Base-by-base conservation (phyloP, 2,888 invertebrate species). In the Phaonia tiefii region DNA sequence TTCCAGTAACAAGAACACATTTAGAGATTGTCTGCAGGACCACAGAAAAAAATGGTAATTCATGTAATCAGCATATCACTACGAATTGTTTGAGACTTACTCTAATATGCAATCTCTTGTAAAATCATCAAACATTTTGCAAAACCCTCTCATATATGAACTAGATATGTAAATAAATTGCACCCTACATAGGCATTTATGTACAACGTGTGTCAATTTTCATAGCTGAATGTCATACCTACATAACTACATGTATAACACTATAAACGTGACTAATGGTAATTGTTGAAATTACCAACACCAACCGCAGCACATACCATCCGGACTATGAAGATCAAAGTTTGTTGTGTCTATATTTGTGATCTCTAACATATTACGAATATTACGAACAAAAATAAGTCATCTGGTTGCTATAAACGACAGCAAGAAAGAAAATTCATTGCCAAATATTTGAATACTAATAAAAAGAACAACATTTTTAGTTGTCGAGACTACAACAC, bases 191-290 rank as follows among this genome's bases (percentile, higher is more conserved):
- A n/a, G n/a, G n/a, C n/a, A n/a, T n/a, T n/a, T n/a, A n/a, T n/a
- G n/a, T n/a, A n/a, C n/a, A n/a, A n/a, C n/a, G n/a, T n/a, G n/a
- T n/a, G n/a, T n/a, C n/a, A n/a, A n/a, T 31, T 31, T 31, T 5
- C 31, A 31, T 31, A 31, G 31, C n/a, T n/a, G n/a, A n/a, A n/a
- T n/a, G n/a, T n/a, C n/a, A n/a, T n/a, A 31, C 31, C 31, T 31
- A 31, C 31, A 31, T 31, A 31, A 3, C 31, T 31, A 31, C 31
- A 31, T 31, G 8, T 31, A 31, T 31, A 3, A 31, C 51, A 5
- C 4, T 7, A 42, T n/a, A 39, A 63, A 63, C 63, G 63, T 63
- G 63, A 63, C 63, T 63, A 63, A 63, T 63, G n/a, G 13, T 37
- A 39, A 39, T 8, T 20, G 20, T 39, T 39, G 20, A 51, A 51